Evolutionary conservation across 2,888 invertebrate species (phyloP).

Genomic region (Melangyna quadrimaculata): DNA sequence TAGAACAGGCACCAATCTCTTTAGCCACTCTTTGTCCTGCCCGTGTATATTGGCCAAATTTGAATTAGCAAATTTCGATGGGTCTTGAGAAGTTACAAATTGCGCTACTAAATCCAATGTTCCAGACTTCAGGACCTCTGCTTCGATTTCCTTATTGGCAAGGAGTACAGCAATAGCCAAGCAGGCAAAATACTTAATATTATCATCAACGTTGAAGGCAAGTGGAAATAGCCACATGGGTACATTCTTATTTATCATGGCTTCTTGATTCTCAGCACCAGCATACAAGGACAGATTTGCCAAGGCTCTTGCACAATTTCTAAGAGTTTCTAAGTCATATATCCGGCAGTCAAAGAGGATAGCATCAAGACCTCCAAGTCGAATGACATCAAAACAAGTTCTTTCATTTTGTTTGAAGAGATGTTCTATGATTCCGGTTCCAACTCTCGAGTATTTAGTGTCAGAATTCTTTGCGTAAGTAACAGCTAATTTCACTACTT

Average conservation of each 20-base stretch:
- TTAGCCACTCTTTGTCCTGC: constrained; percentile 96
- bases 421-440: constrained; percentile 95
- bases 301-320: constrained; percentile 97
- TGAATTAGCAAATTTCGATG: constrained; percentile 95
- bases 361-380: constrained; percentile 95
- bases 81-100: constrained; percentile 96
- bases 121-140: constrained; percentile 97
- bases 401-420: constrained; percentile 98
- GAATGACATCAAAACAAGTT: constrained; percentile 96
- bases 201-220: constrained; percentile 97
- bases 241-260: constrained; percentile 96
- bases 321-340: constrained; percentile 93
- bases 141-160: constrained; percentile 98
- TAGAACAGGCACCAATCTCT: constrained; percentile 95
- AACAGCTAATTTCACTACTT: constrained; percentile 93
- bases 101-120: constrained; percentile 98
- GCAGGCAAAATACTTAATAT: constrained; percentile 99
- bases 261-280: constrained; percentile 97
- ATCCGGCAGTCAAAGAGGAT: constrained; percentile 97
- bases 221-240: constrained; percentile 98
- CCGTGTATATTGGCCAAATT: constrained; percentile 97
- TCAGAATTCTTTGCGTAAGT: constrained; percentile 90
- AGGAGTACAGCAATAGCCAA: constrained; percentile 97
- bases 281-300: constrained; percentile 98
- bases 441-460: constrained; percentile 91